A percentile compares a stretch with the other conserved stretches of the same genome.
Evolutionary conservation across 2,797 vertebrate genomes (phyloP).

Genomic region (Lacerta viridis): DNA sequence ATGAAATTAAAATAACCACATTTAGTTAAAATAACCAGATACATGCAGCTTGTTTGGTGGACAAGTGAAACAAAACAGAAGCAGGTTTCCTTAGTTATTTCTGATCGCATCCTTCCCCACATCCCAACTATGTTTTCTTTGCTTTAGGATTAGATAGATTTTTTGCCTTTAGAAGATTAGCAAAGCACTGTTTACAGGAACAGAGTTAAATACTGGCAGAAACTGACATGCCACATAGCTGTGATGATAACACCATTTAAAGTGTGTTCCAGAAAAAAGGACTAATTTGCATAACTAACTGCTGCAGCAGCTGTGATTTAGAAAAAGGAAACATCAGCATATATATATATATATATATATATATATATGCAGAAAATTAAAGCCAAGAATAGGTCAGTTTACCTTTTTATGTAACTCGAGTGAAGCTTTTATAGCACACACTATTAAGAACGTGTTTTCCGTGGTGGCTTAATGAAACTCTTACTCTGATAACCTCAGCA

Average conservation of each 20-base stretch:
- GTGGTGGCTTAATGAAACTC: slow-evolving; percentile 39
- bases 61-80: slow-evolving; percentile 39
- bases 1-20: neutral
- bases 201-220: slow-evolving; percentile 41
- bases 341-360: too few relatives aligned
- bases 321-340: slow-evolving; percentile 46
- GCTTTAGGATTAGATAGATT: slow-evolving; percentile 42
- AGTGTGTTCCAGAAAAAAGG: slow-evolving; percentile 51
- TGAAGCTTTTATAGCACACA: slow-evolving; percentile 33
- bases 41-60: too few relatives aligned
- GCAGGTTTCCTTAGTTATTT: slow-evolving; percentile 2
- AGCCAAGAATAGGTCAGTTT: slow-evolving; percentile 61
- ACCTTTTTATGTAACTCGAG: slow-evolving; percentile 52
- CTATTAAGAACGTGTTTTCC: slow-evolving; percentile 44
- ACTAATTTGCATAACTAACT: slow-evolving; percentile 69
- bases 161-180: slow-evolving; percentile 62
- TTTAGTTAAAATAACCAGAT: neutral
- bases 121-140: slow-evolving; percentile 52
- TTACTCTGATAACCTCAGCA: slow-evolving; percentile 25
- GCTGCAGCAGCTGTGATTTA: slow-evolving; percentile 49
- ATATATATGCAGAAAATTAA: slow-evolving; percentile 45
- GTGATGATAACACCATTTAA: slow-evolving; percentile 59
- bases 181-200: slow-evolving; percentile 54
- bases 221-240: slow-evolving; percentile 60
- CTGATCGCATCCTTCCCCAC: neutral